Base-by-base conservation (phyloP, 30 jellyfish, hydroid and myxozoan species). In the Rhopilema esculentum region DNA sequence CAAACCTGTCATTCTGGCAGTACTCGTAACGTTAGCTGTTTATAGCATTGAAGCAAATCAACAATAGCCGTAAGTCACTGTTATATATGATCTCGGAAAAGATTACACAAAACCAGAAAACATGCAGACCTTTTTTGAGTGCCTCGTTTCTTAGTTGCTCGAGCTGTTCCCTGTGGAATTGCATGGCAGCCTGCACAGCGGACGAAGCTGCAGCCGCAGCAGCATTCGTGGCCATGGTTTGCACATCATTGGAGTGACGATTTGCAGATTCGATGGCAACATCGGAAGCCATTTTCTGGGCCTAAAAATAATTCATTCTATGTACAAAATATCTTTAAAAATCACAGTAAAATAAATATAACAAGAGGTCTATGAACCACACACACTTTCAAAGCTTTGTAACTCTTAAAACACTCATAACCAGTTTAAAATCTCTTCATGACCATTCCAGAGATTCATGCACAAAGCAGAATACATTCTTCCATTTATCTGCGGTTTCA, bases 131-230 rank as follows among this genome's bases (percentile, higher is more conserved):
- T 89, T 73, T 88, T 26, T 76, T 81, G 49, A 93, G 82, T 1
- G 98, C 92, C 53, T 87, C 94, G 31, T 72, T 76, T 24, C 98
- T 49, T 21, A 93, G 82, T 67, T 83, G 65, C 67, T 93, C 98
- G 28, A 93, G 78, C 68, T 93, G 97, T 64, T 88, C 94, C 63
- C 87, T 83, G 79, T 93, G 98, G 33, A 89, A 63, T 52, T 80
- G 91, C 87, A 93, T 69, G 26, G 98, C 98, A 19, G 91, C 92
- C 74, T 93, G 95, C 66, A 93, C 97, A 26, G 98, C 98, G 49
- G 98, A 88, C 1, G 97, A 69, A 57, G 97, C 96, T 1, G 98
- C 98, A 1, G 97, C 97, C 8, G 98, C 79, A n/a, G 97, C 98
- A 8, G 98, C 97, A 31, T 90, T 67, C 22, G 91, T 82, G 26